Conservation (phyloP, 2,888 invertebrate species). For the Sepiola atlantica region DNA sequence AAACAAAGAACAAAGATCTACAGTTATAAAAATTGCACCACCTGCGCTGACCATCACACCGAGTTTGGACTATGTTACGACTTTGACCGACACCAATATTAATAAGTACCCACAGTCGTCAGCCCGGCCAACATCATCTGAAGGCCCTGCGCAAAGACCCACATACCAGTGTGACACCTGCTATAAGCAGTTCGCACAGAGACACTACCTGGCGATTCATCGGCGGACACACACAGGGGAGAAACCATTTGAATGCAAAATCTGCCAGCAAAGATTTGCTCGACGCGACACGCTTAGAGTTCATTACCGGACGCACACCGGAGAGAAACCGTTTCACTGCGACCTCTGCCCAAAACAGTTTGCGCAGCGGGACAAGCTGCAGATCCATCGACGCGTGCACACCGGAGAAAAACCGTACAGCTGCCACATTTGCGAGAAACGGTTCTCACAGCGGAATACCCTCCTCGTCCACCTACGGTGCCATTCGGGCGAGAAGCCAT, state of each 20-base stretch:
- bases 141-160: background rate
- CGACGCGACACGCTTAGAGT: constrained; percentile 33
- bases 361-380: constrained; percentile 40
- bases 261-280: background rate
- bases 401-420: constrained; percentile 24
- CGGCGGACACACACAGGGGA: background rate
- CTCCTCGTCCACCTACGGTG: constrained; percentile 34
- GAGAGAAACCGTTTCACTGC: constrained; percentile 33
- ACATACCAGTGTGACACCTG: constrained; percentile 41
- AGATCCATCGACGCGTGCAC: background rate
- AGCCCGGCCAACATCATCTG: background rate
- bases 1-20: background rate
- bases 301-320: background rate
- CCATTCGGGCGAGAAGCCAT: constrained; percentile 34
- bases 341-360: constrained; percentile 37
- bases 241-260: constrained; percentile 32
- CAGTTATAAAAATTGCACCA: background rate
- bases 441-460: constrained; percentile 33
- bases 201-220: constrained; percentile 33
- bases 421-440: constrained; percentile 33
- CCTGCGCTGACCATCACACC: background rate
- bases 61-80: background rate
- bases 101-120: background rate
- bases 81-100: background rate
- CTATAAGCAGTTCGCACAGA: constrained; percentile 38